Conservation (phyloP, 2,888 invertebrate genomes). For the Pammene aurita region DNA sequence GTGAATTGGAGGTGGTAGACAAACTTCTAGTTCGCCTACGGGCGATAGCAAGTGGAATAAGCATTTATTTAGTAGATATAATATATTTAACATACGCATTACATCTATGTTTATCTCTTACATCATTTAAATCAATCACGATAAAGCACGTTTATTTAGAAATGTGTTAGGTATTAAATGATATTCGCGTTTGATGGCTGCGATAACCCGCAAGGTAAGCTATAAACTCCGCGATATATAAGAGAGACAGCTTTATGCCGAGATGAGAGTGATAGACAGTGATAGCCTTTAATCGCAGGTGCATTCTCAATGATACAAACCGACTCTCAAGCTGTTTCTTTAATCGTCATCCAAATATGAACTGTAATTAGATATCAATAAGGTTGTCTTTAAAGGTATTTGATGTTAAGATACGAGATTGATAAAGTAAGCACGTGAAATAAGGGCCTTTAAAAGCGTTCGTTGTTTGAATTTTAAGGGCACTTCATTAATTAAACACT, state of each 20-base stretch:
- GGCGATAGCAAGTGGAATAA: not conserved
- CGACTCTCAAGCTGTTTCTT: conserved; percentile 16
- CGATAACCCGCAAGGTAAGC: conserved; percentile 29
- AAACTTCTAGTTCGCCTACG: too few species aligned
- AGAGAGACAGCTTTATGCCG: conserved; percentile 15
- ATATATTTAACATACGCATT: conserved; percentile 1
- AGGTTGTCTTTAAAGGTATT: conserved; percentile 3
- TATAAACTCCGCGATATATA: conserved; percentile 16
- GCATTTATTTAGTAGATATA: not conserved
- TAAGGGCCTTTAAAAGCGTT: conserved; percentile 20
- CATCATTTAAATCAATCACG: conserved; percentile 26
- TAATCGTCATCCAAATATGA: conserved; percentile 4
- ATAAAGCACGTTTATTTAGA: conserved; percentile 16
- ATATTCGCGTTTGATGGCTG: conserved; percentile 17
- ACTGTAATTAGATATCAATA: not conserved
- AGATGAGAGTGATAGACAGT: conserved; percentile 16
- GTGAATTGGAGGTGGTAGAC: too few species aligned
- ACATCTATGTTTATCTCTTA: conserved; percentile 21
- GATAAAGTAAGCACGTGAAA: conserved; percentile 17
- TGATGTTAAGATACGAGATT: not conserved
- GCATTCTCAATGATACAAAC: conserved; percentile 30
- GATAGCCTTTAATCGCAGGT: conserved; percentile 24
- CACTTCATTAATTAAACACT: conserved; percentile 29
- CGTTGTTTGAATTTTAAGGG: conserved; percentile 31
- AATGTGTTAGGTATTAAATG: conserved; percentile 9